These are phyloP conservation scores for Elmis aenea DNA, from an alignment of 2,888 invertebrate species.

Conservation along the genomic window DNA sequence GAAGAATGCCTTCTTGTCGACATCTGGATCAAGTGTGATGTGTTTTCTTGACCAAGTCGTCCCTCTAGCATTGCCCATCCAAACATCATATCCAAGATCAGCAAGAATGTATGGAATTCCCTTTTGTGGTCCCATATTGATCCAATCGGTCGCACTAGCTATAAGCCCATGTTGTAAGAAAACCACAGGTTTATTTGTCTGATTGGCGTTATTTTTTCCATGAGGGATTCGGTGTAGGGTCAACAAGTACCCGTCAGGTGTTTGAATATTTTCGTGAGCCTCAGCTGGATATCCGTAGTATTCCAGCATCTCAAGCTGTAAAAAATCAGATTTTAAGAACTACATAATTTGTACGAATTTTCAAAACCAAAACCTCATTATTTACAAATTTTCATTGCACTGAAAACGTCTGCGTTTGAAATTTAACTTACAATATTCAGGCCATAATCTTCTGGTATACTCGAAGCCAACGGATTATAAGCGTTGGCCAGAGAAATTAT, in stretches of 20 bases:
- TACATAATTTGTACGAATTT: too few relatives aligned
- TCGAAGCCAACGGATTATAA: too few relatives aligned
- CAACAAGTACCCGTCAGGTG: slow-evolving; percentile 53
- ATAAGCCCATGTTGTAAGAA: slow-evolving; percentile 51
- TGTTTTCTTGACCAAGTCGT: slow-evolving; percentile 54
- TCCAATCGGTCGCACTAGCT: slow-evolving; percentile 49
- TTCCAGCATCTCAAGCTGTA: slow-evolving; percentile 37
- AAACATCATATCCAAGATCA: too few relatives aligned
- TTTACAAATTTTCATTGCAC: too few relatives aligned
- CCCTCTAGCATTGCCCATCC: slow-evolving; percentile 47
- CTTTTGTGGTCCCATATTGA: slow-evolving; percentile 47
- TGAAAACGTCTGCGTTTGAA: too few relatives aligned
- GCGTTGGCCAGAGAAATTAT: too few relatives aligned
- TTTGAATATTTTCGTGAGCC: slow-evolving; percentile 37
- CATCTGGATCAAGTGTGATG: slow-evolving; percentile 30
- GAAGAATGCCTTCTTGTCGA: slow-evolving; percentile 22
- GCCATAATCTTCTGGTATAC: too few relatives aligned
- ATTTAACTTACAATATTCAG: too few relatives aligned
- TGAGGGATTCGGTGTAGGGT: slow-evolving; percentile 40
- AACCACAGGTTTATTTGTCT: slow-evolving; percentile 43
- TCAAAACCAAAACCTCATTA: too few relatives aligned
- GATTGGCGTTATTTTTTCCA: slow-evolving; percentile 31
- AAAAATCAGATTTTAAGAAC: too few relatives aligned
- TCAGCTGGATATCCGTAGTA: slow-evolving; percentile 40
- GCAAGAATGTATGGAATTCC: slow-evolving; percentile 46